Conservation (phyloP, 2,113 vertebrate genomes). For the Eretmochelys imbricata region DNA sequence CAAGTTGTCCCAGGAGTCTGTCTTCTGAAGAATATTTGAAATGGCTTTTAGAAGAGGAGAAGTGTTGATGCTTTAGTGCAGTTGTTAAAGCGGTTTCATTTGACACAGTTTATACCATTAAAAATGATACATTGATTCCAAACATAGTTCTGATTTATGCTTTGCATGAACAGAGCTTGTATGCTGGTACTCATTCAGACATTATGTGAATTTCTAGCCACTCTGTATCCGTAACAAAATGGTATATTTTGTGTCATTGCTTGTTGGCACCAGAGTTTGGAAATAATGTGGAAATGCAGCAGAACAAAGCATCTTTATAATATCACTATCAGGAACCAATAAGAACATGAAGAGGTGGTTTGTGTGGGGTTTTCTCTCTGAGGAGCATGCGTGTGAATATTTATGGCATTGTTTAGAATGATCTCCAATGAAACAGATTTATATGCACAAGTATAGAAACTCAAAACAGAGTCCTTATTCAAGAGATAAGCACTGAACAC, state of each 20-base stretch:
- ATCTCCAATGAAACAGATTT: neutral
- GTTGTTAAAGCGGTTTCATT: neutral
- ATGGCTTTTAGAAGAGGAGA: neutral
- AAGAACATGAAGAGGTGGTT: neutral
- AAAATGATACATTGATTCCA: neutral
- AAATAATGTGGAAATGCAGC: neutral
- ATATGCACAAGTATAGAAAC: neutral
- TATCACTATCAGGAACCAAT: neutral
- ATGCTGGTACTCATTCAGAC: neutral
- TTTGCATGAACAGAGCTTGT: neutral
- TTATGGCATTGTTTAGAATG: neutral
- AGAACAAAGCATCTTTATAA: neutral
- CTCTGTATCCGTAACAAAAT: neutral
- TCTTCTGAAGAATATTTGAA: neutral
- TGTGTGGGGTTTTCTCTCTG: neutral
- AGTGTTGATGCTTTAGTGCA: neutral
- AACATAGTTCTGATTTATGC: fast-evolving
- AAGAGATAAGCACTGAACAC: neutral
- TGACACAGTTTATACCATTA: neutral
- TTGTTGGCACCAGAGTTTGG: neutral
- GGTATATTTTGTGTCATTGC: neutral
- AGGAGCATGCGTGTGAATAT: neutral
- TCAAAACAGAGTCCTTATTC: neutral
- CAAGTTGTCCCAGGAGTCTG: neutral
- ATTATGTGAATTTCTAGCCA: neutral